Percentiles rank a stretch among this genome's conserved stretches.
Conservation (phyloP, 2,888 invertebrate genomes). For the Ophioninae sp. region DNA sequence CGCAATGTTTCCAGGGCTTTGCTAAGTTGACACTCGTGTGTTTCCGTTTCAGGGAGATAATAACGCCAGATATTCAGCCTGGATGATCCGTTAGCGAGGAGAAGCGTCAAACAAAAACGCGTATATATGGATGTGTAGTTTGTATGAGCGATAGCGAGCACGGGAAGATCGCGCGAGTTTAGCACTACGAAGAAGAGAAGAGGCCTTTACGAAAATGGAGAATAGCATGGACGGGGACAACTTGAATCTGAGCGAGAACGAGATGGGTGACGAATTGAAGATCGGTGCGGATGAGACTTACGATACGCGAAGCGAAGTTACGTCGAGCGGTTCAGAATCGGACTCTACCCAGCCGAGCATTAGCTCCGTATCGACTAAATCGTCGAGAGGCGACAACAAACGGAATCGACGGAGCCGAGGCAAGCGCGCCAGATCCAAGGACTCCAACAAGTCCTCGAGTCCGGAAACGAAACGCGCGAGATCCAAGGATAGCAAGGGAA, state of each 20-base stretch:
- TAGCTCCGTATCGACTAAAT: constrained; percentile 89
- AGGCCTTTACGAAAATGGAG: constrained; percentile 57
- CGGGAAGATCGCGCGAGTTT: constrained; percentile 6
- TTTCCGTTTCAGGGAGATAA: constrained; percentile 57
- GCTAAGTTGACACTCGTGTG: constrained; percentile 47
- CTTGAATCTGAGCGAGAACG: constrained; percentile 80
- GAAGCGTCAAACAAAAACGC: constrained; percentile 1
- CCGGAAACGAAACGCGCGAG: constrained; percentile 79
- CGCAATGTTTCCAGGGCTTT: constrained; percentile 11
- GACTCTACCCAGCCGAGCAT: constrained; percentile 88
- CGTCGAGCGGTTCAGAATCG: constrained; percentile 87
- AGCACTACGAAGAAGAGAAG: not conserved
- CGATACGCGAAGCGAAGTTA: constrained; percentile 94
- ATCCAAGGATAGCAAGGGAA: constrained; percentile 79
- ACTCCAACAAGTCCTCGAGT: constrained; percentile 76
- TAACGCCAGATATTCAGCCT: constrained; percentile 57
- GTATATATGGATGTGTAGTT: constrained; percentile 52
- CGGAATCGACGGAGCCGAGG: constrained; percentile 75
- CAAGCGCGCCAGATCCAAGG: constrained; percentile 76
- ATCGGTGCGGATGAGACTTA: constrained; percentile 89
- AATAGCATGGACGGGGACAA: constrained; percentile 76
- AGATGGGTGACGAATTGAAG: constrained; percentile 91
- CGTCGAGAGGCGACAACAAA: constrained; percentile 81
- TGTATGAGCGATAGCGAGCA: constrained; percentile 39
- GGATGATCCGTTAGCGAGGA: constrained; percentile 44